Evolutionary conservation across 1,140 invertebrate genomes (phyloP), one percentile per base, ranked within the genome.

Genomic region (Aphidius ervi): DNA sequence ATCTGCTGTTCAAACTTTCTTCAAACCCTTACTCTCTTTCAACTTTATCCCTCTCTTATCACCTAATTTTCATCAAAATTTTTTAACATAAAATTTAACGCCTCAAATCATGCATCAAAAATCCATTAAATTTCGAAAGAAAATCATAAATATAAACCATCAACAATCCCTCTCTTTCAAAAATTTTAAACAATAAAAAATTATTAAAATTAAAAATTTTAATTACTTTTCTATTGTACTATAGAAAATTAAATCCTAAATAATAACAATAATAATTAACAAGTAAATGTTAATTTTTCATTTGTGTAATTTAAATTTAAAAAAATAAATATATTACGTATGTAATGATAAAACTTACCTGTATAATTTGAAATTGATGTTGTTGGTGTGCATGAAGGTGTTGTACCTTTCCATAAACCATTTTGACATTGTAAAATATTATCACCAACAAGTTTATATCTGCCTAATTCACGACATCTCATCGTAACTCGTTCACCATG

Each of bases 281-380:
- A 16, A 16, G 16, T 16, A 16, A 16, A 16, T 16, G 16, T 16
- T 0, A 16, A 16, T 16, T 16, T 16, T 16, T 16, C 16, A 16
- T 16, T 16, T 16, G 16, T 16, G 23, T 31, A 31, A 31, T 31
- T 31, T 31, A 31, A 31, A 31, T 31, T 31, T 16, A 16, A 31
- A 31, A 31, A 31, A 31, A 31, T 31, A 3, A 1, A 3, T 31
- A 31, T 31, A 31, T 3, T 31, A 1, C 23, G 2, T 31, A 31
- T 31, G 23, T 46, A 67, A 66, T 61, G 62, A 65, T 58, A 39
- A 67, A 37, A 72, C 69, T 74, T 79, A 91, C 88, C 87, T 64
- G 90, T 92, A 74, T 90, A 93, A 79, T 93, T 93, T 48, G 90
- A 91, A 50, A 92, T 81, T 3, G 90, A 74, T 2, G 90, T 92